Evolutionary conservation across 2,888 invertebrate genomes (phyloP), one percentile per base, ranked within the genome.

Genomic region (Drosophila seclusa): DNA sequence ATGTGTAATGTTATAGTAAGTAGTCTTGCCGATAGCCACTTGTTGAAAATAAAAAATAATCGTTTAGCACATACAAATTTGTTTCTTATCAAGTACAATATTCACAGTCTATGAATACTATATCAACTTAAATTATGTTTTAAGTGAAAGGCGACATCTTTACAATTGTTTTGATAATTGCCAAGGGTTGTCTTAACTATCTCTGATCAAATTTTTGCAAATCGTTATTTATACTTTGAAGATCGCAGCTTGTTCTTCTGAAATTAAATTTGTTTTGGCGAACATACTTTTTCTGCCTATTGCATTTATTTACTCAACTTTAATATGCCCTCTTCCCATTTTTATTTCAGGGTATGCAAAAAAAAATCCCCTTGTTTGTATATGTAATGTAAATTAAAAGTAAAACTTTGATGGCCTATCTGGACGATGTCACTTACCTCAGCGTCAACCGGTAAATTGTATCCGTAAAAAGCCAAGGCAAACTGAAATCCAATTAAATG

Each of bases 401-500:
- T 24, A 52, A 34, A 32, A 29, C 42, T 16, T 53, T 75, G 45
- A 38, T 34, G 50, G 71, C 38, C 63, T 50, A 64, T 59, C 45
- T 65, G 32, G 38, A 29, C 55, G 49, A 49, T 49, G 60, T 18
- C 42, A 80, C 86, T 86, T 73, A 86, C 86, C 86, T 81, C 71
- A 82, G 66, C 48, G 55, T 32, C 54, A 40, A 52, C 13, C 29
- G 45, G 49, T 65, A 62, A 68, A 65, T 63, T 74, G 75, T 78
- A 78, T 82, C 82, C 87, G 66, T 66, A 68, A 65, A 34, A 10
- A 68, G 63, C 52, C 65, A 71, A 68, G 78, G 68, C 63, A 54
- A 53, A 60, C 48, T 57, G 60, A 82, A 86, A 87, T 87, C 86
- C 90, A 87, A 87, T 87, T 90, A 90, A 87, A 73, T 75, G 74